Base-by-base conservation (phyloP, 2,888 invertebrate genomes). In the Lycocerus yunnanus region DNA sequence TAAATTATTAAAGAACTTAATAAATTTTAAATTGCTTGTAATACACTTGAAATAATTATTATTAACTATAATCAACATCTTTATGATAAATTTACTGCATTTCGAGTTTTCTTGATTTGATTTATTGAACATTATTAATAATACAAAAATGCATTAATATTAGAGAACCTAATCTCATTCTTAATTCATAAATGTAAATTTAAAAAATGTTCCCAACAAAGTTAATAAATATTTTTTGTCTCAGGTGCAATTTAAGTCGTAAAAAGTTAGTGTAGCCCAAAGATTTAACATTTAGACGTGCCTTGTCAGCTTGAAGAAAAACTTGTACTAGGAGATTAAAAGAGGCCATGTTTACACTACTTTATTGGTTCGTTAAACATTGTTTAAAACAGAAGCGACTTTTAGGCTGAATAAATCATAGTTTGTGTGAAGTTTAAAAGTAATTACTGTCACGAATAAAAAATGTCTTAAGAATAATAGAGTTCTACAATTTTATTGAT, bases 341-440 rank as follows among this genome's bases (percentile, higher is more conserved):
- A 63, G 61, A 63, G 61, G 20, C 61, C 20, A 63, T 63, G 61
- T 63, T 63, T 63, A 20, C 61, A 63, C 20, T 63, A 63, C 20
- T 63, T 63, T 20, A 63, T 63, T 63, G 16, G 15, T 16, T 63
- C 15, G 15, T 18, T 63, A 63, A 63, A 63, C 18, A 18, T 63
- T n/a, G 14, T 63, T 63, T 63, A 18, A 18, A 63, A 63, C 16
- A 63, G 61, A 63, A 18, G 16, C 61, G 61, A 63, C 15, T 63
- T 27, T 63, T 63, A 63, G 8, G 18, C 15, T 24, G 66, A 43
- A 70, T 73, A 73, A 73, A 70, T 73, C 73, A 73, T 61, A 70
- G 70, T 70, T 73, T 67, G 70, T 16, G 70, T 43, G 67, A 73
- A 70, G 70, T 60, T 73, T 43, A 59, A 65, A 70, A 70, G 70